Percentiles rank a stretch among this genome's conserved stretches.
These are phyloP conservation scores for Megalurothrips usitatus DNA, from an alignment of 2,888 invertebrate species.

Conservation along the genomic window DNA sequence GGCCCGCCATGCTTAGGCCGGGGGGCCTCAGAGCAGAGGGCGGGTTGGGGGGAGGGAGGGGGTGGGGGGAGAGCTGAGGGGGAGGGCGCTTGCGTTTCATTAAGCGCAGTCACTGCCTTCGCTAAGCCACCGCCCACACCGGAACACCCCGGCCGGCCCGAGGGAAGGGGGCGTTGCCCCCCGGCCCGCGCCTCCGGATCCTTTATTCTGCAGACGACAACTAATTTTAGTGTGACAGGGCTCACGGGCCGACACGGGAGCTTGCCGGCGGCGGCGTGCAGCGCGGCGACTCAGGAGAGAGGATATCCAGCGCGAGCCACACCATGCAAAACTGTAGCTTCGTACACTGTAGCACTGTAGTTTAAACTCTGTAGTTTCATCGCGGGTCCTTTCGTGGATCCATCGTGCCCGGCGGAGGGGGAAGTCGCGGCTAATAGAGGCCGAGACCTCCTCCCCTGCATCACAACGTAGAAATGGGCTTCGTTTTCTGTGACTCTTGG, in stretches of 20 bases:
- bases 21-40: too few relatives aligned
- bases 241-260: not conserved
- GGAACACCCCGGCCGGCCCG: not conserved
- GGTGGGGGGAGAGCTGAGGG: not conserved
- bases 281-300: not conserved
- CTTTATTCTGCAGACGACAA: constrained; percentile 3
- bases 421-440: too few relatives aligned
- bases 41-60: too few relatives aligned
- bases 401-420: too few relatives aligned
- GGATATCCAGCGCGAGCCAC: not conserved
- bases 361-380: too few relatives aligned
- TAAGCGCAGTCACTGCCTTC: not conserved
- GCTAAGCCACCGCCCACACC: not conserved
- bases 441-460: too few relatives aligned
- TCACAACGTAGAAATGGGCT: too few relatives aligned
- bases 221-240: constrained; percentile 15
- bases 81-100: not conserved
- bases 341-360: too few relatives aligned
- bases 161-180: not conserved
- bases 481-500: too few relatives aligned
- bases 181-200: not conserved
- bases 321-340: not conserved
- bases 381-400: too few relatives aligned
- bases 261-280: not conserved
- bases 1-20: too few relatives aligned